Base-by-base conservation (phyloP, 1,140 invertebrate genomes). In the Pseudobourletiella spinata region DNA sequence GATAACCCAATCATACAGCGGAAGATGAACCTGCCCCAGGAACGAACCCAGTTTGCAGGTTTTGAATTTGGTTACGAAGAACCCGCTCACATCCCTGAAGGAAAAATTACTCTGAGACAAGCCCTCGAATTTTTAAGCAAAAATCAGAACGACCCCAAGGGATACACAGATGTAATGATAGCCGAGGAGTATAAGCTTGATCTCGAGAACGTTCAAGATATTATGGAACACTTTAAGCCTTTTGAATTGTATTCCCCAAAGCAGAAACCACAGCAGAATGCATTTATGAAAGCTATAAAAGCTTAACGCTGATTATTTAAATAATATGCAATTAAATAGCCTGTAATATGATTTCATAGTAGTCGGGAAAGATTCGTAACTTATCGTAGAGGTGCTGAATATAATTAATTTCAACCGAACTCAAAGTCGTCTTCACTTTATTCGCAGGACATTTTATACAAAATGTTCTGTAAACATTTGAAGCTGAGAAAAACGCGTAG, bases 131-230 rank as follows among this genome's bases (percentile, higher is more conserved):
- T 88, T 64, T 79, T 89, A 26, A 73, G 74, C 0, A 75, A 83
- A 28, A 77, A 88, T 73, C 78, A 81, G 65, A 61, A 71, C 0
- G 79, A 87, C 69, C 80, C 84, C 0, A 71, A 75, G 42, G 75
- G 75, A 44, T 78, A 82, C 67, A 82, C 76, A 15, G 70, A 76
- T 24, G 72, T 77, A 24, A 77, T 75, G 72, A 84, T 89, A 72
- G 82, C 87, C 0, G 70, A 75, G 46, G 76, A 86, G 59, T 85
- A 86, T 72, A 83, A 84, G 71, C 61, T 89, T 30, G 80, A 82
- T 61, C 16, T 61, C 22, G 2, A 51, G 24, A 30, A 56, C 51
- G 60, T 56, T 16, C 14, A 46, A 1, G 62, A 68, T 58, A 55
- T 65, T 14, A 8, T 65, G 3, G 28, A 50, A 18, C 57, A 65